A percentile compares a stretch with the other conserved stretches of the same genome.
Conservation (phyloP, 2,888 invertebrate species). For the Cistogaster globosa region DNA sequence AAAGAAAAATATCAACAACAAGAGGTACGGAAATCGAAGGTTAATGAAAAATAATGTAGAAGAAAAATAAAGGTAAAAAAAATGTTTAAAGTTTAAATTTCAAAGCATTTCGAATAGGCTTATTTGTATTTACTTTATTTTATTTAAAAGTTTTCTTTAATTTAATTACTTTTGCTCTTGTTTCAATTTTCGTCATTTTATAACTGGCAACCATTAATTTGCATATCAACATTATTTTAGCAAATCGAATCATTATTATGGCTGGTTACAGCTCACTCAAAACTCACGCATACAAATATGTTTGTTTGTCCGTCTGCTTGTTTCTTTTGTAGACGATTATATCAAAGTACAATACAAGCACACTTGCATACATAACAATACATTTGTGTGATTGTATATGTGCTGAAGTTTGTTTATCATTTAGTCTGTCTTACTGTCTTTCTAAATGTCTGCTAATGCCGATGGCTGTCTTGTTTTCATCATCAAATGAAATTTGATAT, state of each 20-base stretch:
- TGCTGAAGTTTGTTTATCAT: neutral
- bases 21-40: no score
- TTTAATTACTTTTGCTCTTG: slow-evolving; percentile 39
- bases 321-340: neutral
- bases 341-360: slow-evolving; percentile 16
- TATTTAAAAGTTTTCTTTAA: slow-evolving; percentile 1
- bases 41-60: no score
- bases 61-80: neutral
- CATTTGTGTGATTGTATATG: neutral
- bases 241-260: slow-evolving; percentile 82
- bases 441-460: slow-evolving; percentile 53
- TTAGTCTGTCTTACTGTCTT: slow-evolving; percentile 31
- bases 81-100: slow-evolving; percentile 34
- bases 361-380: neutral
- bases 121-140: slow-evolving; percentile 28
- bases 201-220: slow-evolving; percentile 57
- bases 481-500: slow-evolving; percentile 64
- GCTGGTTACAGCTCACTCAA: slow-evolving; percentile 80
- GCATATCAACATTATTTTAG: slow-evolving; percentile 78
- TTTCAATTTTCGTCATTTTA: slow-evolving; percentile 47
- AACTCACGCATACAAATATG: slow-evolving; percentile 75
- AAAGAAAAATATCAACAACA: no score
- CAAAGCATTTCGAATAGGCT: slow-evolving; percentile 48
- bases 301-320: slow-evolving; percentile 39
- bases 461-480: slow-evolving; percentile 60